Evolutionary conservation across 2,888 invertebrate genomes (phyloP), one percentile per base, ranked within the genome.

Genomic region (Eupithecia pulchellata): DNA sequence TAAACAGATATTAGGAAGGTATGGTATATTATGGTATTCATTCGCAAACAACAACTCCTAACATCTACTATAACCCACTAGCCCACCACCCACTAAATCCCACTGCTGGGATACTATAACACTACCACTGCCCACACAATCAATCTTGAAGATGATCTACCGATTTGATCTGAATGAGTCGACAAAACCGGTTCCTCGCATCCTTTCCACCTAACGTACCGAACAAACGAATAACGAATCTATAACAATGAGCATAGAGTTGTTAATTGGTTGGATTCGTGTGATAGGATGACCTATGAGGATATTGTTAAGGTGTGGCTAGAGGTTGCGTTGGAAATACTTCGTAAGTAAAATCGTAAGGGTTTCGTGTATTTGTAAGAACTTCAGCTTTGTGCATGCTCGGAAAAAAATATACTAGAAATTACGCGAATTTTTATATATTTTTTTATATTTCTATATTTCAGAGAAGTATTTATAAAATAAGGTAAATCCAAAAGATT

Each of bases 131-230:
- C n/a, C 42, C 42, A 55, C 11, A 25, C 64, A 84, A 88, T 87
- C 82, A 84, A 84, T 87, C 81, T 82, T 77, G 25, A 25, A 55
- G 55, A 55, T 52, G 13, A 52, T 55, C 55, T 55, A 27, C 25
- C 82, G 83, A 86, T 89, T 87, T 84, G 85, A 86, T 86, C 85
- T 86, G 83, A 83, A 84, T 87, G 84, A 85, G 86, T 87, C 64
- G 83, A 82, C 80, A 79, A 77, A 87, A 93, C 93, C 92, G 92
- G 93, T 93, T 82, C 92, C 93, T 88, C 89, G 91, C 89, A 91
- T 92, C 93, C 93, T 90, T 83, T 77, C 85, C 84, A 87, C 87
- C 88, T 84, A 84, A 81, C 77, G 8, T 42, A 60, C 8, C 25
- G 8, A n/a, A 47, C 27, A 77, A 58, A 65, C 17, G 4, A 81